Evolutionary conservation across 1,140 invertebrate genomes (phyloP).

Genomic region (Teleopsis dalmanni): DNA sequence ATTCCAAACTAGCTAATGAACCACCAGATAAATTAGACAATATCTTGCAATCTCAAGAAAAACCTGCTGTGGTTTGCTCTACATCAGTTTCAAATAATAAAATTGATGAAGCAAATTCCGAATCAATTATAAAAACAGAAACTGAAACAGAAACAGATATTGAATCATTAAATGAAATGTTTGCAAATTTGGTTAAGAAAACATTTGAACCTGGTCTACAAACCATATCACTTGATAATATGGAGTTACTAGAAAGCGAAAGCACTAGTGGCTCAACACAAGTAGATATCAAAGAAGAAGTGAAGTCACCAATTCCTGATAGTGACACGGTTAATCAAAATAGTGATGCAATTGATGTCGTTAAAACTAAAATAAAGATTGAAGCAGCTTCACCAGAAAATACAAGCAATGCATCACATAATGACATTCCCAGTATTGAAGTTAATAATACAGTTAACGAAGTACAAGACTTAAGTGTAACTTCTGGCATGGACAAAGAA

Average conservation of each 20-base stretch:
- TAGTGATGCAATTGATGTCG: neutral
- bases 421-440: neutral
- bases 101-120: no score
- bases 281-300: neutral
- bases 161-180: conserved; percentile 20
- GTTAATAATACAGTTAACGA: no score
- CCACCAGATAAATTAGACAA: no score
- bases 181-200: conserved; percentile 24
- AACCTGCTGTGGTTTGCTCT: no score
- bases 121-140: neutral
- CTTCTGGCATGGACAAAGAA: neutral
- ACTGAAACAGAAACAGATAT: conserved; percentile 1
- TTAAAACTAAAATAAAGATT: neutral
- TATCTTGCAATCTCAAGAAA: no score
- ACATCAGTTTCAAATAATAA: no score
- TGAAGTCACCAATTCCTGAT: neutral
- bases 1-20: no score
- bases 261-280: conserved; percentile 14
- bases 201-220: conserved; percentile 20
- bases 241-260: conserved; percentile 23
- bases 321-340: neutral
- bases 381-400: neutral
- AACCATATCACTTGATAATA: conserved; percentile 30
- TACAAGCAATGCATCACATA: neutral
- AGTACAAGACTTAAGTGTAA: neutral